Base-by-base conservation (phyloP, 2,888 invertebrate genomes). In the Thera obeliscata region DNA sequence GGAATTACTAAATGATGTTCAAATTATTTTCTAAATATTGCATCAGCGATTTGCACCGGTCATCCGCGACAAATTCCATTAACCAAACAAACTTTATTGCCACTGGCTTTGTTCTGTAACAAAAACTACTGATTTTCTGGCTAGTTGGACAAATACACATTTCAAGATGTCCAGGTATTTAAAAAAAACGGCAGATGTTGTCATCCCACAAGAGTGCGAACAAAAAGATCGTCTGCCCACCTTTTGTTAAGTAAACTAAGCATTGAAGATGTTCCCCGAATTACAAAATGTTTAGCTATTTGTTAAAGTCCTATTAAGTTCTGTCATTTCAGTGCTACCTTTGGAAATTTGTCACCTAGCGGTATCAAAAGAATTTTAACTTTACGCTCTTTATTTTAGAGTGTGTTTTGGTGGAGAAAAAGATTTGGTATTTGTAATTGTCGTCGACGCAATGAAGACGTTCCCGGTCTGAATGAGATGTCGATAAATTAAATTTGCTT, bases 401-500 rank as follows among this genome's bases (percentile, higher is more conserved):
- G 77, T 57, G 70, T 55, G n/a, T 55, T 11, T 11, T 57, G 65
- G 36, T 76, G 72, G 38, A 36, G 35, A 12, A 12, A 64, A 72
- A 75, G 64, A 74, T 68, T 87, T 80, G 87, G 74, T 67, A 72
- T 74, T 81, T 79, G 82, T 90, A 90, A 91, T 92, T 91, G 91
- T 90, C 84, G 86, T 87, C 87, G 82, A 87, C 83, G 87, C 87
- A 88, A 89, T 83, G 81, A 83, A 87, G 87, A 85, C 81, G 83
- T 85, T 83, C 81, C 76, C 83, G 82, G 81, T 88, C 86, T 86
- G 88, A 91, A 91, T 88, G 86, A 88, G 88, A 87, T 86, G 84
- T 90, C 92, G 82, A 93, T 93, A 93, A 93, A 93, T 93, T 91
- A 92, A 93, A 93, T 93, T 90, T 79, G 88, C 87, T 93, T 93